Conservation (phyloP, 1,140 invertebrate species). For the Aculops lycopersici region DNA sequence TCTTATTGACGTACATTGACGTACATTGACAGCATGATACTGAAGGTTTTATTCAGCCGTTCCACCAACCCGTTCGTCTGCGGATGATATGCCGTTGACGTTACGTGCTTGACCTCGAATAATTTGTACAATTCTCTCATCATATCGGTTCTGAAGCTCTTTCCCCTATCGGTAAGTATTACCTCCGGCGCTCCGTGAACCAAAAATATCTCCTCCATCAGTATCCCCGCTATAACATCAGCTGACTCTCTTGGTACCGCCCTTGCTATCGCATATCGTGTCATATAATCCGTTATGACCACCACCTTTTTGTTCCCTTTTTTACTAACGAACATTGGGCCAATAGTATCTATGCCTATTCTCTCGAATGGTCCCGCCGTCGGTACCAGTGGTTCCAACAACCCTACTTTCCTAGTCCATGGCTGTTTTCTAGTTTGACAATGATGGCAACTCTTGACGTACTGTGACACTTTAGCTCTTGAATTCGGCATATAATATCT, state of each 20-base stretch:
- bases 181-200: conserved; percentile 1
- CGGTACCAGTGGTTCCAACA: conserved; percentile 3
- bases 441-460: conserved; percentile 1
- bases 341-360: conserved; percentile 12
- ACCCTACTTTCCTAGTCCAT: background rate
- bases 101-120: conserved; percentile 7
- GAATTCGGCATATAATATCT: conserved; percentile 1
- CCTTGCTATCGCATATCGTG: background rate
- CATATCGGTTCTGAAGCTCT: conserved; percentile 2
- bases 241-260: conserved; percentile 4
- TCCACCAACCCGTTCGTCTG: conserved; percentile 11
- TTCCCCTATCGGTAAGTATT: conserved; percentile 1
- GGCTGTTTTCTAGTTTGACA: conserved; percentile 2
- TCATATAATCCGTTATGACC: conserved; percentile 8
- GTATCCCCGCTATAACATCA: conserved; percentile 8
- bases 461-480: background rate
- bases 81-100: conserved; percentile 9
- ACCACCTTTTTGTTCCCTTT: conserved; percentile 11
- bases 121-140: conserved; percentile 1
- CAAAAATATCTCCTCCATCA: conserved; percentile 6
- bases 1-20: conserved; percentile 8
- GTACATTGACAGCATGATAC: conserved; percentile 12
- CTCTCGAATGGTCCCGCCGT: conserved; percentile 8
- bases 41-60: conserved; percentile 10
- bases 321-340: conserved; percentile 8